These are phyloP conservation scores for Synanthedon formicaeformis DNA, from an alignment of 2,888 invertebrate genomes.

Conservation along the genomic window DNA sequence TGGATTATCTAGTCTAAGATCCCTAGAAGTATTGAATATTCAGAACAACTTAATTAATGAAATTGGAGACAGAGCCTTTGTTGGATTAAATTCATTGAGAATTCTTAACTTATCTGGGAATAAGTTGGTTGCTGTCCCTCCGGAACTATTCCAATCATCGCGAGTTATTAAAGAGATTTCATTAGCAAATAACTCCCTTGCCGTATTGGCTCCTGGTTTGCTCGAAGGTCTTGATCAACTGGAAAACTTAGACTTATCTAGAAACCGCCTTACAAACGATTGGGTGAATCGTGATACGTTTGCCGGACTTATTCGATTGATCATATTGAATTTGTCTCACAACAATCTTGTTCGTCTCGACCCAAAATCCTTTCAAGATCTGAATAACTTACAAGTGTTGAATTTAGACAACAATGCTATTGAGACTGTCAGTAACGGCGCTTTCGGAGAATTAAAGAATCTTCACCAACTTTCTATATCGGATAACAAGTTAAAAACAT, in stretches of 20 bases:
- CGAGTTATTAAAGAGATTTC: slow-evolving; percentile 78
- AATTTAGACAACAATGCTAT: slow-evolving; percentile 80
- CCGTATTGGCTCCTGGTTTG: slow-evolving; percentile 79
- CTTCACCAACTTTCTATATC: slow-evolving; percentile 80
- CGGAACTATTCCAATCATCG: slow-evolving; percentile 80
- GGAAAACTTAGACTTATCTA: slow-evolving; percentile 78
- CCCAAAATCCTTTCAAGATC: slow-evolving; percentile 78
- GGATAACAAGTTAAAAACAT: slow-evolving; percentile 75
- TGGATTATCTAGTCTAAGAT: slow-evolving; percentile 76
- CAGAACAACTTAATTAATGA: slow-evolving; percentile 82
- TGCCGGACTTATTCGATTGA: slow-evolving; percentile 77
- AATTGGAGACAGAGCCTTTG: slow-evolving; percentile 80
- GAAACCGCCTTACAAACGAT: slow-evolving; percentile 78
- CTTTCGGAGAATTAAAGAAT: slow-evolving; percentile 80
- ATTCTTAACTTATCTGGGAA: slow-evolving; percentile 85
- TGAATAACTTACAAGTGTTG: slow-evolving; percentile 80
- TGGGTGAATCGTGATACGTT: slow-evolving; percentile 85
- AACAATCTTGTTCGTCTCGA: slow-evolving; percentile 79
- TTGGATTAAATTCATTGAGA: slow-evolving; percentile 76
- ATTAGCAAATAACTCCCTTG: slow-evolving; percentile 83
- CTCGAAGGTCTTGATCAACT: slow-evolving; percentile 81
- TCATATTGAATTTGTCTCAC: slow-evolving; percentile 79
- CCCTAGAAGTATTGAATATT: slow-evolving; percentile 77
- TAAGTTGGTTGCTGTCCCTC: slow-evolving; percentile 81
- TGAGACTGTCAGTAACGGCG: slow-evolving; percentile 77